Conservation (phyloP, 1,140 invertebrate species). For the Adelges cooleyi region DNA sequence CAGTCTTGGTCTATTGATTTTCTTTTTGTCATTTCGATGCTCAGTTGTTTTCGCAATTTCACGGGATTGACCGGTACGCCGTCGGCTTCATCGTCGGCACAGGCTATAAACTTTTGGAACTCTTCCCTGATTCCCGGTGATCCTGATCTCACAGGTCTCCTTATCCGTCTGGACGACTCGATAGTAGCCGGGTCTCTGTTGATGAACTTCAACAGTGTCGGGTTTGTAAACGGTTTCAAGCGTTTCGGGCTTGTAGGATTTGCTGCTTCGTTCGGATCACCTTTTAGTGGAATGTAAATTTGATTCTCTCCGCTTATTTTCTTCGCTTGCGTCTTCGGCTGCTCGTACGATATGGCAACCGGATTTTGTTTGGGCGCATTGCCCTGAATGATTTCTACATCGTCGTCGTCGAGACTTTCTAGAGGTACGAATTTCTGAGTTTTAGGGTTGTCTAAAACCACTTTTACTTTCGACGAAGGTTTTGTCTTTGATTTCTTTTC, state of each 20-base stretch:
- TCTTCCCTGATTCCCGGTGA: constrained; percentile 25
- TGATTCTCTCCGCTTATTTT: constrained; percentile 19
- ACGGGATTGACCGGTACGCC: background rate
- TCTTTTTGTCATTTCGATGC: constrained; percentile 10
- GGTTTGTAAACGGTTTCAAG: constrained; percentile 31
- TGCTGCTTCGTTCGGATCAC: constrained; percentile 6
- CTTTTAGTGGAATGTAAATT: constrained; percentile 31
- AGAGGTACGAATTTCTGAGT: constrained; percentile 31
- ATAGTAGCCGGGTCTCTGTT: constrained; percentile 21
- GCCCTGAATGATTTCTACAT: constrained; percentile 22
- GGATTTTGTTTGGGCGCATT: constrained; percentile 9
- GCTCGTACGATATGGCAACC: background rate
- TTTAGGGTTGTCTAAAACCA: constrained; percentile 27
- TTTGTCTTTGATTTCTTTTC: constrained; percentile 3
- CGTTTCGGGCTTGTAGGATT: constrained; percentile 28
- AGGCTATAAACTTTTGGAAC: constrained; percentile 29
- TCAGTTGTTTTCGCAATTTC: constrained; percentile 21
- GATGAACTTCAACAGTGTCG: constrained; percentile 31
- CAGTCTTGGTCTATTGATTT: constrained; percentile 23
- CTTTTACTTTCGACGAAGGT: background rate
- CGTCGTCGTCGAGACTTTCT: constrained; percentile 29
- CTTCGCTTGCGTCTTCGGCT: background rate
- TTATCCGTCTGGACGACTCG: constrained; percentile 14
- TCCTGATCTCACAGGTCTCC: constrained; percentile 2
- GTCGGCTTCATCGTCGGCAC: constrained; percentile 29